Base-by-base conservation (phyloP, 2,797 vertebrate species). In the Crotalus adamanteus region DNA sequence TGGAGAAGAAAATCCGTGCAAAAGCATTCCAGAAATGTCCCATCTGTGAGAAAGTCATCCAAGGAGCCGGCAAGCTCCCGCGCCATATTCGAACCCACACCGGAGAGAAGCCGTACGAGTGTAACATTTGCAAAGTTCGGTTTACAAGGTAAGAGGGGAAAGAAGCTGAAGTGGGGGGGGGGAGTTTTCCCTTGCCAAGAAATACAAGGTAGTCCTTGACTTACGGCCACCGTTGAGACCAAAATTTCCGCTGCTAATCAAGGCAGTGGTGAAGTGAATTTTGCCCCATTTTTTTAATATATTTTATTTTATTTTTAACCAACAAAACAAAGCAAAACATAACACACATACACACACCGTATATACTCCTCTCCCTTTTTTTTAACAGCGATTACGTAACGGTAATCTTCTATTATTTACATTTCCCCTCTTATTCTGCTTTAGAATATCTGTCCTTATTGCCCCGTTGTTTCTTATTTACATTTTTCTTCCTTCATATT, bases 11-110 rank as follows among this genome's bases (percentile, higher is more conserved):
- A 98, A 99, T 99, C 98, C 98, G 99, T 96, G 99, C 99, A 28
- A 99, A 99, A 98, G 99, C 99, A 97, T 99, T 99, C 97, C 99
- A 99, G 97, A 99, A 99, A 98, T 99, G 99, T 97, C 99, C 99
- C 97, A 99, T 99, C 97, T 99, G 99, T 9, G 98, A 98, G 97
- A 99, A 99, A 98, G 99, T 99, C 97, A 99, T 99, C 97, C 99
- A 99, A 97, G 99, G 99, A n/a, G 99, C 99, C 0, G 99, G 99
- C 96, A 99, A 99, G 97, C 98, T 99, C 97, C 99, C 99, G 22
- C 98, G 99, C 92, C 99, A 99, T 97, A 99, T 99, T 97, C 98
- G 99, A 97, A 99, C 99, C 51, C 99, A 99, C 98, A 99, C 99
- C 0, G 99, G 99, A 91, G 99, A 99, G 97, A 99, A 99, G 96